phyloP scores from a whole-genome alignment of 2,888 invertebrate genomes.

The Pegoplata infirma region DNA sequence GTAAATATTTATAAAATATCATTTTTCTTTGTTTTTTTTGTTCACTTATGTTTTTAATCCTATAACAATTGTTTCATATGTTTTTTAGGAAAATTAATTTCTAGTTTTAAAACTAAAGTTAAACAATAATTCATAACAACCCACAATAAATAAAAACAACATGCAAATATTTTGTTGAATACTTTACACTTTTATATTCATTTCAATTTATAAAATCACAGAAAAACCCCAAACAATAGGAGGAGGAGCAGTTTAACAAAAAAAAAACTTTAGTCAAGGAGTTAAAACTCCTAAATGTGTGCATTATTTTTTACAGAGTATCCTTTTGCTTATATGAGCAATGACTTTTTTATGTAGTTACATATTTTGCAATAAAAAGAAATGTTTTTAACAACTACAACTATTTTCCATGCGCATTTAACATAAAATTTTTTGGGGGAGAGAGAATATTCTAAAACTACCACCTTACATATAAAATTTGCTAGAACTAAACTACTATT shows the following conservation, averaged over 20 bases:
- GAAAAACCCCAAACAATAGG: neutral
- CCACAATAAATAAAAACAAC: conserved; percentile 10
- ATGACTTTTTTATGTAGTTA: conserved; percentile 34
- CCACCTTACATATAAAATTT: neutral
- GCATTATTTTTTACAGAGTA: neutral
- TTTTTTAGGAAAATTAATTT: conserved; percentile 25
- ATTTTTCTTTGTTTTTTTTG: neutral
- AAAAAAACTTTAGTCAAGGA: neutral
- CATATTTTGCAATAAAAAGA: neutral
- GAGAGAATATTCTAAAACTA: conserved; percentile 21
- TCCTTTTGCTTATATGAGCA: conserved; percentile 49
- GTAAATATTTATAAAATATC: too few relatives aligned
- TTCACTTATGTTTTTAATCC: neutral
- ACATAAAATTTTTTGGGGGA: conserved; percentile 26
- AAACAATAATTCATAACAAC: conserved; percentile 38
- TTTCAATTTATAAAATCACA: conserved; percentile 26
- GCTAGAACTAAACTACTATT: neutral
- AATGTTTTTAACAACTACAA: neutral
- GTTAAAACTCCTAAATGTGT: conserved; percentile 11
- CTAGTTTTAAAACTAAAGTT: conserved; percentile 36
- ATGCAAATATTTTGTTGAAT: neutral
- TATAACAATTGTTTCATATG: neutral
- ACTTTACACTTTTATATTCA: conserved; percentile 23
- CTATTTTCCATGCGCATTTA: conserved; percentile 47
- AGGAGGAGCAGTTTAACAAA: conserved; percentile 33